These are phyloP conservation scores for Tetragonula carbonaria DNA, from an alignment of 2,888 invertebrate species.

Conservation along the genomic window DNA sequence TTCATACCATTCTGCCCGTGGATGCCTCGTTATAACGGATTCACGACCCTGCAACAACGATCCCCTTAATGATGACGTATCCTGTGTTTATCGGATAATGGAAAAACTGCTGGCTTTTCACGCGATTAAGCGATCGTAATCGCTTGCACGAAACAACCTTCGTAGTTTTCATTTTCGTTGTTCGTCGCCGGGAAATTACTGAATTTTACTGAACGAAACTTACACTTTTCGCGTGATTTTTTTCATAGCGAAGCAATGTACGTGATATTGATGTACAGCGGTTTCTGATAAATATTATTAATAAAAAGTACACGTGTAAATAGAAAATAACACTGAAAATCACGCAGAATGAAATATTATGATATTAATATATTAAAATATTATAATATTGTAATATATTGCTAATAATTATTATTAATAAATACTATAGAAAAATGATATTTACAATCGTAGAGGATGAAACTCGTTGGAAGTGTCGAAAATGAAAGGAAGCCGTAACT, in stretches of 20 bases:
- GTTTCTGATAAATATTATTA: not conserved
- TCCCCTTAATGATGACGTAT: conserved; percentile 39
- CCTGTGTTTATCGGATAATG: conserved; percentile 72
- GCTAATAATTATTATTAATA: not conserved
- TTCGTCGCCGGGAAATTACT: conserved; percentile 5
- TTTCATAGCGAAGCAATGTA: not conserved
- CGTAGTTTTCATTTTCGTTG: conserved; percentile 22
- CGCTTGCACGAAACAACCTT: conserved; percentile 32
- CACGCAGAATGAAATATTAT: too few relatives aligned
- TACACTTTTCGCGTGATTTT: conserved; percentile 17
- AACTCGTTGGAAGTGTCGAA: not conserved
- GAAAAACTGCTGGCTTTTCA: conserved; percentile 60
- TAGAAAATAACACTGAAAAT: not conserved
- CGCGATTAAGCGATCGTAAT: conserved; percentile 56
- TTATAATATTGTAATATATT: too few relatives aligned
- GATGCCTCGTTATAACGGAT: conserved; percentile 33
- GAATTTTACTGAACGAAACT: conserved; percentile 27
- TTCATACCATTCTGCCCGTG: conserved; percentile 13
- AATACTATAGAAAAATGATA: not conserved
- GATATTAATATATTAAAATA: too few relatives aligned
- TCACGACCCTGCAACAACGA: conserved; percentile 39
- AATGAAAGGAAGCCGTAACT: not conserved
- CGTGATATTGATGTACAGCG: not conserved
- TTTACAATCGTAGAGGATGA: not conserved
- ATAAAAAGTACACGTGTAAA: not conserved